A percentile compares a stretch with the other conserved stretches of the same genome.
Conservation (phyloP, 2,113 vertebrate genomes). For the Pterocles orientalis region DNA sequence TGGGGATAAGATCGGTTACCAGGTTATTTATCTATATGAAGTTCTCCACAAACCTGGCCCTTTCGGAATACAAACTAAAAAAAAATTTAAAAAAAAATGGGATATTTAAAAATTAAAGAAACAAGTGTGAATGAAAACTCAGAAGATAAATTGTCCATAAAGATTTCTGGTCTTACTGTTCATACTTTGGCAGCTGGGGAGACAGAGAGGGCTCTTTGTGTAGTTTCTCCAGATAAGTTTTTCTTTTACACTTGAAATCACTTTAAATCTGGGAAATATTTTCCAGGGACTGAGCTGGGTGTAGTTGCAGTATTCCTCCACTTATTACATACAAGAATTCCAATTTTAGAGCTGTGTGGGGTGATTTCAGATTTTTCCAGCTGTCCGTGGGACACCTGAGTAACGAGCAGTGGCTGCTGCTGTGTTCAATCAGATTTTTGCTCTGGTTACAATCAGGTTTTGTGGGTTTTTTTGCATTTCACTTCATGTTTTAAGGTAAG, state of each 20-base stretch:
- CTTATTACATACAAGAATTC: not conserved
- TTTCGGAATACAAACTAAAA: constrained; percentile 47
- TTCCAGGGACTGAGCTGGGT: constrained; percentile 14
- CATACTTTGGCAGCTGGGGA: constrained; percentile 12
- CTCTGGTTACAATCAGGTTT: constrained; percentile 30
- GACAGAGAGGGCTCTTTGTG: not conserved
- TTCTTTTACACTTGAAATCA: constrained; percentile 62
- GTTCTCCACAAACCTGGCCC: constrained; percentile 58
- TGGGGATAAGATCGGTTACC: constrained; percentile 40
- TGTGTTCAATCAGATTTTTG: constrained; percentile 14
- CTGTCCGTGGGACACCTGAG: not conserved
- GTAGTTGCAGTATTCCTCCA: constrained; percentile 16
- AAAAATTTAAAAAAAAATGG: not conserved
- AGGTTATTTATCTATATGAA: constrained; percentile 41
- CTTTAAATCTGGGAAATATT: constrained; percentile 32
- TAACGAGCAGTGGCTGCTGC: not conserved
- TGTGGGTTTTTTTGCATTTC: not conserved
- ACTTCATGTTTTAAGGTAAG: not conserved
- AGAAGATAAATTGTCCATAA: constrained; percentile 39
- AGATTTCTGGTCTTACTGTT: constrained; percentile 59
- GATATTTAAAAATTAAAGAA: constrained; percentile 17
- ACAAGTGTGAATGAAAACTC: constrained; percentile 32
- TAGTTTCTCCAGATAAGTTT: not conserved
- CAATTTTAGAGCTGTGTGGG: not conserved
- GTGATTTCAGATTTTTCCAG: not conserved